These are phyloP conservation scores for Acronicta psi DNA, from an alignment of 2,888 invertebrate species.

Conservation along the genomic window DNA sequence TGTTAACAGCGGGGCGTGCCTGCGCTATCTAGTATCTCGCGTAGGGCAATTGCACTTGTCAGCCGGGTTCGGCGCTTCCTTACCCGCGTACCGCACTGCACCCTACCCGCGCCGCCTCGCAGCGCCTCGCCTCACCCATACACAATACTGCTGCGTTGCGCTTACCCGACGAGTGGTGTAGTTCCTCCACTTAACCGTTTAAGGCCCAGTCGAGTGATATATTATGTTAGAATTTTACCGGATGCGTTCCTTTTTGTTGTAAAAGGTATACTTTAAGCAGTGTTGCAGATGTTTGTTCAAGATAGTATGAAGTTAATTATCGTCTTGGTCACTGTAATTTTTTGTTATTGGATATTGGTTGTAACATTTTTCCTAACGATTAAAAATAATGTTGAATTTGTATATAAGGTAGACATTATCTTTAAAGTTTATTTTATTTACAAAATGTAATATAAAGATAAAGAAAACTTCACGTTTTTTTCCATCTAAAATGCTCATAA, in stretches of 20 bases:
- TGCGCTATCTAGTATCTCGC: slow-evolving; percentile 81
- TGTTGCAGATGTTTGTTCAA: background rate
- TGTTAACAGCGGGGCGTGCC: slow-evolving; percentile 81
- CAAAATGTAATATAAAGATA: too few relatives aligned
- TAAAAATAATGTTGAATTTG: too few relatives aligned
- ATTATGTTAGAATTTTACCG: slow-evolving; percentile 26
- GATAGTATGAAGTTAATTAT: background rate
- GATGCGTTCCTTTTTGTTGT: slow-evolving; percentile 8
- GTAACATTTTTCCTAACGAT: too few relatives aligned
- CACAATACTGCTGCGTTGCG: slow-evolving; percentile 48
- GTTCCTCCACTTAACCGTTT: slow-evolving; percentile 49
- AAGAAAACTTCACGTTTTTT: too few relatives aligned
- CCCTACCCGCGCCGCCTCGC: slow-evolving; percentile 26
- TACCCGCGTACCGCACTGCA: slow-evolving; percentile 44
- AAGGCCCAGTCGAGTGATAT: slow-evolving; percentile 38
- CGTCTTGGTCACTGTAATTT: background rate
- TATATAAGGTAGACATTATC: too few relatives aligned
- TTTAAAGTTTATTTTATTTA: too few relatives aligned
- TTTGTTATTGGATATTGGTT: too few relatives aligned
- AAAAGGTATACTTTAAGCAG: background rate
- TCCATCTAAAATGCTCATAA: too few relatives aligned
- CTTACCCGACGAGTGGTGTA: slow-evolving; percentile 36
- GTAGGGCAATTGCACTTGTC: slow-evolving; percentile 80
- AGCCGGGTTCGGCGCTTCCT: slow-evolving; percentile 66
- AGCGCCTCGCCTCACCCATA: slow-evolving; percentile 28